Base-by-base conservation (phyloP, 2,113 vertebrate genomes). In the Grallaria varia region DNA sequence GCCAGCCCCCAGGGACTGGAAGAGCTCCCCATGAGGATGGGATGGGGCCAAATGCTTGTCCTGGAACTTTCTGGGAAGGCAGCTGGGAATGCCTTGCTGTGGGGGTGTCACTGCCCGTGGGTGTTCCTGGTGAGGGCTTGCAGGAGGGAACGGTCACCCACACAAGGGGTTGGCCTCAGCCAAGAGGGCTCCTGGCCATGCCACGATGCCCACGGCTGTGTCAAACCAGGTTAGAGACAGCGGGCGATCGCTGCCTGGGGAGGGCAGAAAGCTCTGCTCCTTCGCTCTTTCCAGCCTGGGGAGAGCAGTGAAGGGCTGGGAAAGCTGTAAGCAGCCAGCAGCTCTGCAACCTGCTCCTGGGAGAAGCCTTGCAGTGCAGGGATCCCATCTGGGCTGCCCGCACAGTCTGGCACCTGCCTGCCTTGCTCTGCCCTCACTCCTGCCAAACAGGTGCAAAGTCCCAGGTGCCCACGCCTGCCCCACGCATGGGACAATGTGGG, bases 381-480 rank as follows among this genome's bases (percentile, higher is more conserved):
- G 24, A 80, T 53, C 58, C 62, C 60, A n/a, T 66, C 42, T 14
- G 8, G 19, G 39, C 82, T 78, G 55, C 63, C 72, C 77, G 85
- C 45, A 27, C 1, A 3, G 12, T 2, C 60, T 16, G 5, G 24
- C 40, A 68, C 30, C 67, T 69, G 53, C 49, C 49, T 55, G 35
- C 90, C 24, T 72, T 14, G 33, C 90, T 81, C 63, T 59, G 55
- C 44, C 14, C 1, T 9, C 75, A 44, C 31, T 66, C 13, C n/a
- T 55, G 69, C 60, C 82, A 63, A 88, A 63, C 1, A 21, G 50
- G 80, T 77, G 64, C 73, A 30, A 81, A 87, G 64, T 78, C 64
- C 73, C 73, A 13, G 1, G 2, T 28, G 40, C 21, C 73, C 25
- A 1, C 6, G 63, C 45, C n/a, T 0, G 0, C 18, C 53, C 33